These are phyloP conservation scores for Gastracanthus pulcherrimus DNA, from an alignment of 2,888 invertebrate species.

Conservation along the genomic window DNA sequence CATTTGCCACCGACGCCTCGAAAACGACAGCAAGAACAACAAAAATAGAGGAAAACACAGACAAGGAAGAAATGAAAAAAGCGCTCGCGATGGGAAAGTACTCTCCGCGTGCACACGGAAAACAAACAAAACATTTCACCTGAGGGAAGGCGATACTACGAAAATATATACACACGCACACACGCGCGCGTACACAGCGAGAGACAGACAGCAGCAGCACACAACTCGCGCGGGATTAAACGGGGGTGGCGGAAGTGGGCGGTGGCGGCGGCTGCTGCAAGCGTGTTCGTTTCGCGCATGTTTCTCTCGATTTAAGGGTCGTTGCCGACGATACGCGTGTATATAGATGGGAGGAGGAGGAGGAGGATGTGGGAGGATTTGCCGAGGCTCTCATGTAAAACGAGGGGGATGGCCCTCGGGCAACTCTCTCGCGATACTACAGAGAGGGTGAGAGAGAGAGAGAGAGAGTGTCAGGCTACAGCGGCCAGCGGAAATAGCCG, in stretches of 20 bases:
- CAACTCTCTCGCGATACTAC: not conserved
- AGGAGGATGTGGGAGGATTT: not conserved
- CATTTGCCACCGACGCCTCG: slow-evolving; percentile 51
- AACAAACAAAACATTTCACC: slow-evolving; percentile 1
- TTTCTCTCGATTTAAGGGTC: slow-evolving; percentile 47
- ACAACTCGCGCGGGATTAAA: slow-evolving; percentile 40
- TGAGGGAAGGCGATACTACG: slow-evolving; percentile 9
- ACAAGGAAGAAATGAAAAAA: not conserved
- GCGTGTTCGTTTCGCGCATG: slow-evolving; percentile 8
- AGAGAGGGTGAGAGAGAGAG: too few species aligned
- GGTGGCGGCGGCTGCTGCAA: slow-evolving; percentile 25
- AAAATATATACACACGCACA: not conserved
- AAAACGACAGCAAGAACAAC: slow-evolving; percentile 2
- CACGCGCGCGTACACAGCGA: too few species aligned
- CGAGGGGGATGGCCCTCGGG: not conserved
- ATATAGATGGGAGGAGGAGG: not conserved
- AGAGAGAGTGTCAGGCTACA: not conserved
- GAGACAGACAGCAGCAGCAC: not conserved
- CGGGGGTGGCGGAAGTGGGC: slow-evolving; percentile 46
- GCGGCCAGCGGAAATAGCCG: slow-evolving; percentile 76
- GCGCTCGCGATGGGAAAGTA: not conserved
- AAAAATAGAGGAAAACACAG: not conserved
- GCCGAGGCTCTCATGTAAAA: not conserved
- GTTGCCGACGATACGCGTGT: not conserved
- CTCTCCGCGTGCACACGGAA: slow-evolving; percentile 1